Evolutionary conservation across 2,113 vertebrate species (phyloP).

Genomic region (Neotoma lepida): DNA sequence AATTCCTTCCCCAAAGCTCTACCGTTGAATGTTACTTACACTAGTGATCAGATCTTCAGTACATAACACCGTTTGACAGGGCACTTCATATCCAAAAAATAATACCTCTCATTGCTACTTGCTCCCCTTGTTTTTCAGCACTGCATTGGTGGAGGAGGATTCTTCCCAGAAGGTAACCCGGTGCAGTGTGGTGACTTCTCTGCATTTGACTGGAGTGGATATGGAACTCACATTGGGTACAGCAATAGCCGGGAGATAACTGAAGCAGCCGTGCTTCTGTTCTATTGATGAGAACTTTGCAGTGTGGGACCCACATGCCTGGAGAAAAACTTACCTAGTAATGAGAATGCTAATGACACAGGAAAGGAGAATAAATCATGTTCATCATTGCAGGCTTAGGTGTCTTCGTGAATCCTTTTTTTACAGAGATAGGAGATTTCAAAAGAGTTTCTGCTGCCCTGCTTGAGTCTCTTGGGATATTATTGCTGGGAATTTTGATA

Average conservation of each 20-base stretch:
- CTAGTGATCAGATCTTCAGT: background rate
- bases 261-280: conserved; percentile 65
- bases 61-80: background rate
- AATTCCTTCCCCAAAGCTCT: background rate
- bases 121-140: conserved; percentile 42
- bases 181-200: conserved; percentile 75
- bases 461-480: background rate
- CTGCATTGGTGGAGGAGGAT: conserved; percentile 77
- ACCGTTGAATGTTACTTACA: background rate
- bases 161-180: conserved; percentile 59
- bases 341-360: background rate
- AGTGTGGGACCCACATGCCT: background rate
- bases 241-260: conserved; percentile 55
- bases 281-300: conserved; percentile 55
- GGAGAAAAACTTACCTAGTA: background rate
- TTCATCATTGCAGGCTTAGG: background rate
- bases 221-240: conserved; percentile 40
- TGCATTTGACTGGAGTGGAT: conserved; percentile 72
- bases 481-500: background rate
- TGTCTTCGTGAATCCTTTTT: background rate
- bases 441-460: background rate
- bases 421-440: background rate
- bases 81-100: background rate
- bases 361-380: conserved; percentile 2
- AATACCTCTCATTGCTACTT: background rate